Evolutionary conservation across 1,140 invertebrate species (phyloP), one percentile per base, ranked within the genome.

Genomic region (Atta colombica): DNA sequence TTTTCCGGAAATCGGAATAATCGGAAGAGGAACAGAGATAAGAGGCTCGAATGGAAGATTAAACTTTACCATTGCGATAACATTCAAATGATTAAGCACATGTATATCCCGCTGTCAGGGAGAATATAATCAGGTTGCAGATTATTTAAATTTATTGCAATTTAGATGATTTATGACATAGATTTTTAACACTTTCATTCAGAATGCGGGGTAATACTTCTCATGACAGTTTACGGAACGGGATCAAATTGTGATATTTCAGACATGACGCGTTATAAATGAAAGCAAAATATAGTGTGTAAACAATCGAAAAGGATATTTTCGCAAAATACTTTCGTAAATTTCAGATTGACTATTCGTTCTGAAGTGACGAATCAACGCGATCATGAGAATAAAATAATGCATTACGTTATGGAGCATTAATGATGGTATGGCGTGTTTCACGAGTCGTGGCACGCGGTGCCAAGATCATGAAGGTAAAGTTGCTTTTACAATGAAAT

Each of bases 311-410:
- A 25, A 51, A 18, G 66, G 35, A 72, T 61, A 69, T 75, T 74
- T 51, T 84, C 35, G 7, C 21, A 25, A 31, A 45, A 35, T 75
- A 51, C 35, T 63, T 61, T 51, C 14, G 16, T 49, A 65, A 85
- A 72, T 16, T 66, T 0, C 10, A 31, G 35, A 69, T 77, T 25
- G 4, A 31, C 39, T 25, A 31, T 85, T 45, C n/a, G 18, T 18
- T 25, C 14, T 31, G 25, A 86, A 88, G 74, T 85, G 87, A 88
- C 75, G 74, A 88, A 81, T 86, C 53, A 39, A 39, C 51, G 72
- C 35, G 77, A 89, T 89, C 77, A 87, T 87, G 77, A 74, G 60
- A 89, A 89, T 87, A 85, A 90, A 90, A 90, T 87, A 90, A 87
- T 87, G 60, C 72, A 28, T 8, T 35, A n/a, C 28, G 72, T 60